Percentiles rank a stretch among this genome's conserved stretches.
Conservation (phyloP, 2,113 vertebrate genomes). For the Myrmophylax atrothorax region DNA sequence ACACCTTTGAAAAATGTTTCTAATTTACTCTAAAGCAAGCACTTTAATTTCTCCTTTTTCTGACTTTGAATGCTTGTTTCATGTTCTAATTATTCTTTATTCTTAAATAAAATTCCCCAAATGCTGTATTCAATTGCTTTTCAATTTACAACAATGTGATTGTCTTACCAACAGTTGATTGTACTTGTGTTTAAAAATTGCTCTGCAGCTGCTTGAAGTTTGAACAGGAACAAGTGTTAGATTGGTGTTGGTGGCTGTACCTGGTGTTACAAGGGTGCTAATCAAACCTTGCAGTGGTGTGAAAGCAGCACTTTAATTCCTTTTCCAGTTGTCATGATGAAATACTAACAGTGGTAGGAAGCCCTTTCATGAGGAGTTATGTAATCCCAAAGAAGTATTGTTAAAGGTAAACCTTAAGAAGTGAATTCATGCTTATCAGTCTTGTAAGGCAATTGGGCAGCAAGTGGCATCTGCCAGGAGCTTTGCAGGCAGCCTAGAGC, state of each 20-base stretch:
- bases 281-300: background rate
- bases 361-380: background rate
- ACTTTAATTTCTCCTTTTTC: constrained; percentile 15
- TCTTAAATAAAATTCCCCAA: constrained; percentile 49
- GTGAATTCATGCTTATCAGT: background rate
- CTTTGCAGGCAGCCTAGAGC: background rate
- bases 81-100: background rate
- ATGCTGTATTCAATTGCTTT: background rate
- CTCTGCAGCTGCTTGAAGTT: background rate
- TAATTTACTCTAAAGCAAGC: background rate
- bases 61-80: constrained; percentile 21
- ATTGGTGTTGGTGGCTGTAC: rapidly evolving
- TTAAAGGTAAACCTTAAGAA: background rate
- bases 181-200: background rate
- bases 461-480: background rate
- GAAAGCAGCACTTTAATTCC: background rate
- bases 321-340: background rate
- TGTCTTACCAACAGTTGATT: background rate
- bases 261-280: rapidly evolving
- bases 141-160: background rate
- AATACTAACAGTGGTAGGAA: background rate
- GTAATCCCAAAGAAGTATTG: background rate
- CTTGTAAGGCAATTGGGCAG: background rate
- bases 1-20: background rate
- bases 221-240: background rate